A percentile compares a stretch with the other conserved stretches of the same genome.
Evolutionary conservation across 2,113 vertebrate species (phyloP).

Genomic region (Puma concolor): DNA sequence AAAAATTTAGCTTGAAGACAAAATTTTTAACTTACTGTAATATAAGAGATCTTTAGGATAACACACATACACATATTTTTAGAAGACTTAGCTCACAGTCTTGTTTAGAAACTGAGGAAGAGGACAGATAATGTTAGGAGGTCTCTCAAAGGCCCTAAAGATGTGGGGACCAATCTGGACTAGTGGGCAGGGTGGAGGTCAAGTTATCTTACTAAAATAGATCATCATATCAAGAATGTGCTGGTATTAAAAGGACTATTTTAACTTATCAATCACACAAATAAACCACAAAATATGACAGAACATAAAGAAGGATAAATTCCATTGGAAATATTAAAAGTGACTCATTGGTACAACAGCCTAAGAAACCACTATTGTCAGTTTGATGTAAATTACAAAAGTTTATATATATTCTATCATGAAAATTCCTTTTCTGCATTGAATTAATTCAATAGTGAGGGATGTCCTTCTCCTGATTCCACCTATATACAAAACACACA

Average conservation of each 20-base stretch:
- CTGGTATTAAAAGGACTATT: neutral
- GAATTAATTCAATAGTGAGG: conserved; percentile 59
- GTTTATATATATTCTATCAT: conserved; percentile 19
- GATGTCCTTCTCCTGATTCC: neutral
- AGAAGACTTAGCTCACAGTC: conserved; percentile 1
- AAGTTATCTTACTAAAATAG: conserved; percentile 12
- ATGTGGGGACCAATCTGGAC: neutral
- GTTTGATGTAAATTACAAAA: neutral
- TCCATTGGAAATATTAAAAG: conserved; percentile 20
- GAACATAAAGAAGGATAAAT: neutral
- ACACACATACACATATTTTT: neutral
- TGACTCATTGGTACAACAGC: neutral
- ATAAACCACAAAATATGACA: conserved; percentile 52
- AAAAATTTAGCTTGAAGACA: conserved; percentile 26
- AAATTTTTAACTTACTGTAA: conserved; percentile 40
- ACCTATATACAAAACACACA: neutral
- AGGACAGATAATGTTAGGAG: neutral
- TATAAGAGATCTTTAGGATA: conserved; percentile 13
- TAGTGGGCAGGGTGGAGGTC: neutral
- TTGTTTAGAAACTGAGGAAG: conserved; percentile 11
- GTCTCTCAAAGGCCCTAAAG: neutral
- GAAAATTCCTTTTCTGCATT: conserved; percentile 30
- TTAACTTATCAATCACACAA: neutral
- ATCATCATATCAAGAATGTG: conserved; percentile 3
- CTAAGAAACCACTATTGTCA: neutral